A percentile compares a stretch with the other conserved stretches of the same genome.
Conservation (phyloP, 2,888 invertebrate species). For the Eledona agricola region DNA sequence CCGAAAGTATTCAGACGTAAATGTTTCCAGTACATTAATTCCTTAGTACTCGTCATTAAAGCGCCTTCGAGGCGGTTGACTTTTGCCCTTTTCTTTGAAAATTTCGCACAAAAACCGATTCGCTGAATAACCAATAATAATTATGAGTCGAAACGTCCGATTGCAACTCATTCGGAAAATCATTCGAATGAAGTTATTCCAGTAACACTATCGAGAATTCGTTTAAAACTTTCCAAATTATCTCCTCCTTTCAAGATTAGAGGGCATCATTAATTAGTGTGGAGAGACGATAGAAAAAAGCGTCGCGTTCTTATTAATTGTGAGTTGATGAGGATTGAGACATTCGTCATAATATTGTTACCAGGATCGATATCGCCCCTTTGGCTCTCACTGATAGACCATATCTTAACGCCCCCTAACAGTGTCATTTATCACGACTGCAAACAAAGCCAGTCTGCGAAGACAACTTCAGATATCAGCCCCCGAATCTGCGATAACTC, state of each 20-base stretch:
- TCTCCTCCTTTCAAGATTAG: conserved; percentile 3
- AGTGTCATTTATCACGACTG: conserved; percentile 32
- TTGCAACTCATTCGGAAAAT: conserved; percentile 12
- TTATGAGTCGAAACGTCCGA: conserved; percentile 1
- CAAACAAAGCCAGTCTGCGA: conserved; percentile 17
- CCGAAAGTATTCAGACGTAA: too few relatives aligned
- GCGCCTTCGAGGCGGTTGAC: too few relatives aligned
- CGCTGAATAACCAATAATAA: too few relatives aligned
- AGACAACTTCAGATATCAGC: conserved; percentile 33
- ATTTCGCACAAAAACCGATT: too few relatives aligned
- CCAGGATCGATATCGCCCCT: conserved; percentile 18
- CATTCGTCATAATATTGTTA: neutral
- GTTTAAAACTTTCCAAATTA: conserved; percentile 13
- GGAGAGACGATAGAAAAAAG: neutral
- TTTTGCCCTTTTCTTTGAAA: too few relatives aligned
- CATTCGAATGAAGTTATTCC: conserved; percentile 3
- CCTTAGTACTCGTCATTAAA: too few relatives aligned
- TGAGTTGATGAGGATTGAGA: neutral
- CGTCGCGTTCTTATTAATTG: neutral
- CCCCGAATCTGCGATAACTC: too few relatives aligned
- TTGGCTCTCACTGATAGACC: conserved; percentile 29
- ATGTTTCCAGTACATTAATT: too few relatives aligned
- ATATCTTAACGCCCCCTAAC: conserved; percentile 29
- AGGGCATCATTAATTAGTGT: conserved; percentile 5
- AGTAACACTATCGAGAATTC: conserved; percentile 8